Percentiles rank a stretch among this genome's conserved stretches.
Conservation (phyloP, 2,113 vertebrate species). For the Rissa tridactyla region DNA sequence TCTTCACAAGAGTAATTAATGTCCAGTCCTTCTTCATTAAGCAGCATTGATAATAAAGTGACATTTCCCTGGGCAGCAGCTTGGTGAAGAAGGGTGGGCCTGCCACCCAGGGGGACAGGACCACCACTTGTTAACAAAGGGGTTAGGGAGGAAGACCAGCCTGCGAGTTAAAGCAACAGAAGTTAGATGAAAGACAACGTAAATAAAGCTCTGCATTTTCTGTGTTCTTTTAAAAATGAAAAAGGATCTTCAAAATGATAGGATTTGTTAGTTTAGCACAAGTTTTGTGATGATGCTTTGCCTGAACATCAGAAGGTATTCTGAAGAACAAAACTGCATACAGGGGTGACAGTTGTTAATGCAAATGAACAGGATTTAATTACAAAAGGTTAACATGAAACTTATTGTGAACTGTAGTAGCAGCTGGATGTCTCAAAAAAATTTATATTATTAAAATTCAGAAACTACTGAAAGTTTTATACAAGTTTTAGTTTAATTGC, state of each 20-base stretch:
- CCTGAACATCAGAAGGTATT: not conserved
- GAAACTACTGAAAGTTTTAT: not conserved
- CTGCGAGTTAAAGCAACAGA: constrained; percentile 86
- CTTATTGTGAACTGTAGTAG: not conserved
- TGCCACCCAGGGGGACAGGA: constrained; percentile 99
- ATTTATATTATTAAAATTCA: not conserved
- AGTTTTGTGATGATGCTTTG: constrained; percentile 10
- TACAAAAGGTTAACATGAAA: not conserved
- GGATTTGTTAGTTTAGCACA: constrained; percentile 49
- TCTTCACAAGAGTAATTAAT: constrained; percentile 85
- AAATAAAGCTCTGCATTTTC: constrained; percentile 24
- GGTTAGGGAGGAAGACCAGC: constrained; percentile 99
- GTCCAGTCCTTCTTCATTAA: constrained; percentile 95
- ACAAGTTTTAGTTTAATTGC: not conserved
- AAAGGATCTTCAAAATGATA: constrained; percentile 15
- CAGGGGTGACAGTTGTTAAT: not conserved
- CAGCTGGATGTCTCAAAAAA: not conserved
- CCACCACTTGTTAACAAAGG: constrained; percentile 90
- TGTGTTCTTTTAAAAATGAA: not conserved
- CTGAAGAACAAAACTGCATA: not conserved
- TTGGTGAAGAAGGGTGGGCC: constrained; percentile 97
- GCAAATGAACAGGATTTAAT: constrained; percentile 26
- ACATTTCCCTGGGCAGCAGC: constrained; percentile 99
- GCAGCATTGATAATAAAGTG: constrained; percentile 99
- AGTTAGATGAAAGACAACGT: constrained; percentile 68